Conservation (phyloP, 1,140 invertebrate species). For the Magallana gigas region DNA sequence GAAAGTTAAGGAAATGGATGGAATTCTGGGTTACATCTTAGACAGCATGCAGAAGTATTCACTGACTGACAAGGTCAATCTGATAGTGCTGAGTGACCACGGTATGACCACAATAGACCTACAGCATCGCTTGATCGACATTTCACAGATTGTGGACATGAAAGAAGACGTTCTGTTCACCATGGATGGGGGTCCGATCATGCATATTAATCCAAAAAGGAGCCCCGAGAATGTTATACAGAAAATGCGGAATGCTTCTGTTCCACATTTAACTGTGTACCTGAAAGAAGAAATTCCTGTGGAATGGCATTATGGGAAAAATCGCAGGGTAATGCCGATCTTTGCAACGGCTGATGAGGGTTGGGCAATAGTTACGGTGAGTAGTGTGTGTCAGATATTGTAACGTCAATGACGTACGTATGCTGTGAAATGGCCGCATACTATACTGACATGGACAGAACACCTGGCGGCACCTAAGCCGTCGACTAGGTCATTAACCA, state of each 20-base stretch:
- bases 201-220: slow-evolving; percentile 58
- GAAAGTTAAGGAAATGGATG: slow-evolving; percentile 65
- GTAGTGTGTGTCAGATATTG: background rate
- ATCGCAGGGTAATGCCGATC: slow-evolving; percentile 79
- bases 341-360: slow-evolving; percentile 63
- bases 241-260: background rate
- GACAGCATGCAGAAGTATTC: slow-evolving; percentile 59
- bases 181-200: slow-evolving; percentile 56
- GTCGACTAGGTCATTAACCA: no score
- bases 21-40: slow-evolving; percentile 68
- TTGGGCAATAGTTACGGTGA: slow-evolving; percentile 58
- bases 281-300: slow-evolving; percentile 73
- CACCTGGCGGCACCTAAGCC: no score
- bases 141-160: slow-evolving; percentile 46
- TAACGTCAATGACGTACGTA: no score
- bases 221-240: background rate
- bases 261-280: slow-evolving; percentile 11
- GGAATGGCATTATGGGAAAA: slow-evolving; percentile 83
- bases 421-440: no score
- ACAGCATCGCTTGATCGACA: slow-evolving; percentile 76
- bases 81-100: slow-evolving; percentile 87
- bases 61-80: slow-evolving; percentile 82
- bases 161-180: slow-evolving; percentile 49
- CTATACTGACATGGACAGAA: no score
- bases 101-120: slow-evolving; percentile 83